Evolutionary conservation across 2,888 invertebrate genomes (phyloP), one percentile per base, ranked within the genome.

Genomic region (Pseudococcus jackbeardsleyi): DNA sequence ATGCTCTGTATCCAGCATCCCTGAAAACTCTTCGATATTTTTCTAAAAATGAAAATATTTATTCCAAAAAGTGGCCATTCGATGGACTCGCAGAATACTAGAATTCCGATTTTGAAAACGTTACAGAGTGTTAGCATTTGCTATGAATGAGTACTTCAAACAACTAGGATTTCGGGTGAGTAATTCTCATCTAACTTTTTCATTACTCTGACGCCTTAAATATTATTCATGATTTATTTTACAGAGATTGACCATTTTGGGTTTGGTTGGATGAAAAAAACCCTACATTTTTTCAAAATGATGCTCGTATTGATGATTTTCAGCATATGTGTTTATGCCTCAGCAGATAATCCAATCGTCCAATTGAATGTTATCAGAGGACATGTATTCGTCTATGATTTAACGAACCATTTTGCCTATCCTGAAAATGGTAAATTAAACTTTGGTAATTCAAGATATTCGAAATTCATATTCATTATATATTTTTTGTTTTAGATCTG

Each of bases 401-500:
- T 50, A 50, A 15, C 48, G 5, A n/a, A 54, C 8, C 48, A 42
- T 42, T 42, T 42, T 9, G 19, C n/a, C 19, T 0, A 22, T 22
- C 0, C 64, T 12, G 22, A 64, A 22, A 64, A 22, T 22, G 64
- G 64, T 64, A 64, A 64, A 3, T 64, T 22, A 19, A 12, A 22
- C 9, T 12, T 54, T 54, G n/a, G 2, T n/a, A 54, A 54, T 8
- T 54, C 1, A 7, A 59, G 4, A n/a, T 7, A n/a, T 59, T 7
- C n/a, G 5, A 4, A n/a, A 22, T 64, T 54, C 4, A 15, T 50
- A 50, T 12, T n/a, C n/a, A n/a, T 50, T 50, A 50, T 12, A 12
- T 5, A n/a, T n/a, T 54, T 54, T 54, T n/a, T 6, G n/a, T 54
- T 85, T 11, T 91, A 94, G 94, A 93, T 90, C 93, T 93, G 89